Base-by-base conservation (phyloP, 2,797 vertebrate species). In the Mus spretus region DNA sequence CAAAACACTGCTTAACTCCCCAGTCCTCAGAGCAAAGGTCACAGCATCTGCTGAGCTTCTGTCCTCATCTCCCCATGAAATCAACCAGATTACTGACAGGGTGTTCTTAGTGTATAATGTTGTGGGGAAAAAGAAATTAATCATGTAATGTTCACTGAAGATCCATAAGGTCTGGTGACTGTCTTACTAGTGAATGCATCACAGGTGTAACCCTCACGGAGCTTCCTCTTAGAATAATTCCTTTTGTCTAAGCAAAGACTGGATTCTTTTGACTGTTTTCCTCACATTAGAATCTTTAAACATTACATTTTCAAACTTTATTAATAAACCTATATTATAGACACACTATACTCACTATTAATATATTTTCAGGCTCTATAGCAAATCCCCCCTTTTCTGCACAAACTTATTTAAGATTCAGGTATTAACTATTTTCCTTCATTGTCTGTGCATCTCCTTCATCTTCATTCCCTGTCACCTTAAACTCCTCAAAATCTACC, bases 11-110 rank as follows among this genome's bases (percentile, higher is more conserved):
- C 86, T 97, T 96, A 96, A 89, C 90, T 50, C 78, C 93, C 90
- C 61, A 47, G 87, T 50, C 65, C 14, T 90, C 92, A 47, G 90
- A 93, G 82, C 88, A 96, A 97, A 97, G 94, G 95, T 81, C 78
- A 15, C 14, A 86, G 95, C 96, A 96, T 96, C 97, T 97, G 97
- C 97, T 97, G 93, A 65, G 95, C 50, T 85, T 72, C 81, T 20
- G 65, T 96, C 31, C 72, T 89, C 61, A 20, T 96, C 94, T 86
- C 94, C 84, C 87, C 70, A 85, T 89, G 91, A 95, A 97, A 97
- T 95, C 67, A 26, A 97, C 94, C 86, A 96, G 96, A 97, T 83
- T 84, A 97, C 84, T 90, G 96, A 92, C 93, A 85, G 28, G 55
- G 86, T 89, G 50, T 83, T 92, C 95, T 95, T 90, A 72, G 81